Evolutionary conservation across 1,140 invertebrate species (phyloP).

Genomic region (Drosophila orosa): DNA sequence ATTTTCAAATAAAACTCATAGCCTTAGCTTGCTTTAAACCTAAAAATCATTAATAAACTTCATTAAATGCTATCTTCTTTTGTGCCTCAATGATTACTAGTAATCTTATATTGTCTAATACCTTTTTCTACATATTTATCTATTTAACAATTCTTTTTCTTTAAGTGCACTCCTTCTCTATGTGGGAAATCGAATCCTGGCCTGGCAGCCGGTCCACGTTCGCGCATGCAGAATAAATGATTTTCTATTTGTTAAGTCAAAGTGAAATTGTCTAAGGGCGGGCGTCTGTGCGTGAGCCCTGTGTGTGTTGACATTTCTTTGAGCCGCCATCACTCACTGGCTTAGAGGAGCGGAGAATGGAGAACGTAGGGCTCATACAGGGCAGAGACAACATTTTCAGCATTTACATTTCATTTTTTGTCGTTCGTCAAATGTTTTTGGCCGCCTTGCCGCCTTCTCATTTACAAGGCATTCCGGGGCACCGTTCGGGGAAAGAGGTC

Average conservation of each 20-base stretch:
- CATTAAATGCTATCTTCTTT: too few species aligned
- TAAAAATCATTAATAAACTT: too few species aligned
- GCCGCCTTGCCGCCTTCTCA: slow-evolving; percentile 49
- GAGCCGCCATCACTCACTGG: slow-evolving; percentile 75
- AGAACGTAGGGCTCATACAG: slow-evolving; percentile 31
- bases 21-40: too few species aligned
- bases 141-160: background rate
- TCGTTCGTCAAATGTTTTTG: slow-evolving; percentile 63
- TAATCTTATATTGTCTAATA: background rate
- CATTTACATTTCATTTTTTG: slow-evolving; percentile 72
- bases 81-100: background rate
- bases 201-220: slow-evolving; percentile 44
- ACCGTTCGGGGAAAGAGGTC: slow-evolving; percentile 63
- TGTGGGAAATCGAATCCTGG: slow-evolving; percentile 63
- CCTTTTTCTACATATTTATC: background rate
- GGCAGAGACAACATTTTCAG: slow-evolving; percentile 65
- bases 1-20: too few species aligned
- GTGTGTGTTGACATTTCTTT: slow-evolving; percentile 79
- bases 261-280: slow-evolving; percentile 68
- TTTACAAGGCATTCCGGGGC: slow-evolving; percentile 52
- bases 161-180: slow-evolving; percentile 9
- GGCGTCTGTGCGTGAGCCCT: slow-evolving; percentile 54
- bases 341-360: slow-evolving; percentile 19
- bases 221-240: slow-evolving; percentile 79
- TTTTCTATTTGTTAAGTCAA: slow-evolving; percentile 82